Evolutionary conservation across 1,140 invertebrate genomes (phyloP).

Genomic region (Brachionus sp.): DNA sequence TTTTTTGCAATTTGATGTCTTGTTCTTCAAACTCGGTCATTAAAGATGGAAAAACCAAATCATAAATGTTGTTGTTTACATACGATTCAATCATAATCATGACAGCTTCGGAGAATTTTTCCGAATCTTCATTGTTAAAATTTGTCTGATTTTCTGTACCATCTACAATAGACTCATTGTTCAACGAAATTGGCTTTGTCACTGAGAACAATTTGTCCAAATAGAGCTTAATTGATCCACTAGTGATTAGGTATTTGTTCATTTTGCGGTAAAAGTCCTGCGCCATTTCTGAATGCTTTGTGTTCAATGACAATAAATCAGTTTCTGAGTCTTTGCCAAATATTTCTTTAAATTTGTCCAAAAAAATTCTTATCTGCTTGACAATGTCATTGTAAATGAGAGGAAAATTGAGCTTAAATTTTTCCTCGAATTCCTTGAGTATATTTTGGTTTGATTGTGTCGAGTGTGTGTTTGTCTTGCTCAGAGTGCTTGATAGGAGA

Average conservation of each 20-base stretch:
- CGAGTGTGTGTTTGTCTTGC: background rate
- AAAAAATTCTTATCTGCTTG: slow-evolving; percentile 26
- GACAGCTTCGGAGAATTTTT: slow-evolving; percentile 32
- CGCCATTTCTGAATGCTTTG: slow-evolving; percentile 21
- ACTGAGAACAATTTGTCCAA: background rate
- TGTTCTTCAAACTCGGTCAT: slow-evolving; percentile 68
- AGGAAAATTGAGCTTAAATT: slow-evolving; percentile 24
- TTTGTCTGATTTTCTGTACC: background rate
- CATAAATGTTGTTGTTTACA: slow-evolving; percentile 17
- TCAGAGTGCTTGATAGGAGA: background rate
- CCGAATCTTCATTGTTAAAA: background rate
- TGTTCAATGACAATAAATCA: background rate
- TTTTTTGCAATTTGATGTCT: slow-evolving; percentile 79
- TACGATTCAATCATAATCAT: slow-evolving; percentile 42
- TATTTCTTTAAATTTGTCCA: slow-evolving; percentile 1
- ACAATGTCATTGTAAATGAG: slow-evolving; percentile 12
- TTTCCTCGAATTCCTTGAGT: slow-evolving; percentile 10
- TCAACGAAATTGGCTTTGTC: background rate
- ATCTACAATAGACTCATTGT: background rate
- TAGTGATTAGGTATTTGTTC: background rate
- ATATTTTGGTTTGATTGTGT: background rate
- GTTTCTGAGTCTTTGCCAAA: background rate
- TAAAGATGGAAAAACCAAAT: slow-evolving; percentile 13
- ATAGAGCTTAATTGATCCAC: background rate
- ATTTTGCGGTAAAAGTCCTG: slow-evolving; percentile 43